Percentiles rank a stretch among this genome's conserved stretches.
phyloP scores from a whole-genome alignment of 2,113 vertebrate genomes.

The Cinclus mexicanus region DNA sequence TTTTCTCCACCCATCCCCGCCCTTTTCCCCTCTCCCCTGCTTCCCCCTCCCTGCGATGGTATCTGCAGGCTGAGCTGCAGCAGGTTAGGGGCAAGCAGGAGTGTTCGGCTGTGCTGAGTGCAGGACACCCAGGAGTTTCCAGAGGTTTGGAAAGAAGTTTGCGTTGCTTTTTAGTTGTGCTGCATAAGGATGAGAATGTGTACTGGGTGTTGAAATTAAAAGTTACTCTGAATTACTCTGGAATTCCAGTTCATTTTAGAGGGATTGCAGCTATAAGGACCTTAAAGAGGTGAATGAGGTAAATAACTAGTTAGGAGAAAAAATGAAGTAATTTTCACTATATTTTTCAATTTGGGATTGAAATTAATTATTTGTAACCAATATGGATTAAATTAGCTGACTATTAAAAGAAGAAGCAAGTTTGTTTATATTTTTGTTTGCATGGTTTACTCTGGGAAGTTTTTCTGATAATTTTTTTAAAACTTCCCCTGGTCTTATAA shows the following conservation, averaged over 20 bases:
- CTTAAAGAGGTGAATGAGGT: neutral
- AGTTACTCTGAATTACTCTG: neutral
- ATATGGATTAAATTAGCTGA: neutral
- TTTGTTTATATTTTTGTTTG: neutral
- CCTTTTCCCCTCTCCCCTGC: neutral
- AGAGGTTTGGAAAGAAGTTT: constrained; percentile 24
- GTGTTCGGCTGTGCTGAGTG: neutral
- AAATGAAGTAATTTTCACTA: neutral
- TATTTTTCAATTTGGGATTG: neutral
- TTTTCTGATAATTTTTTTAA: neutral
- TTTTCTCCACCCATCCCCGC: neutral
- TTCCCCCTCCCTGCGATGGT: neutral
- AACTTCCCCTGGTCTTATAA: neutral
- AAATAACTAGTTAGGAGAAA: neutral
- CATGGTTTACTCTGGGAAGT: neutral
- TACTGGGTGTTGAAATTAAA: neutral
- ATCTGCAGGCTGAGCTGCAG: neutral
- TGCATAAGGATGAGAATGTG: neutral
- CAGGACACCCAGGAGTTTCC: neutral
- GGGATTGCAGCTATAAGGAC: neutral
- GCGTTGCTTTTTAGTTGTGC: neutral
- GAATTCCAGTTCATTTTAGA: neutral
- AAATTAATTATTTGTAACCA: neutral
- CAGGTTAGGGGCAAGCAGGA: neutral
- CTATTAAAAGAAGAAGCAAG: neutral